phyloP scores from a whole-genome alignment of 1,140 invertebrate genomes.

The Lordiphosa collinella region DNA sequence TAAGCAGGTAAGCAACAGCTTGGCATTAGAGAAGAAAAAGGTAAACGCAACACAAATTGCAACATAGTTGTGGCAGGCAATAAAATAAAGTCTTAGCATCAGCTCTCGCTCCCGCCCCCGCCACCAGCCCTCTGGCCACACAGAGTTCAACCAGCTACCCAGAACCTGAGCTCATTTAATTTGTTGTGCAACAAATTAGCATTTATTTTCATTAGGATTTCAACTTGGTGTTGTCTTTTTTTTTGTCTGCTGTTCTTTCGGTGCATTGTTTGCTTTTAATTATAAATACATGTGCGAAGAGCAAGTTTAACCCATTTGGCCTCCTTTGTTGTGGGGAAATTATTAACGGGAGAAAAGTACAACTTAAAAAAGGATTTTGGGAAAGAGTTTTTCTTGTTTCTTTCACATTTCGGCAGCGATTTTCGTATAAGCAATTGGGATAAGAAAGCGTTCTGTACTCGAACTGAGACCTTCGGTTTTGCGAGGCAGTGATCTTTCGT shows the following conservation, averaged over 20 bases:
- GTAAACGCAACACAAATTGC: slow-evolving; percentile 40
- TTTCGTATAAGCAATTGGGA: too few relatives aligned
- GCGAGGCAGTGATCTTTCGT: too few relatives aligned
- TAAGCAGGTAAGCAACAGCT: slow-evolving; percentile 56
- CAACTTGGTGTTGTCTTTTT: slow-evolving; percentile 34
- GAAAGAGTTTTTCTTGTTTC: too few relatives aligned
- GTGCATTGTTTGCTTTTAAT: slow-evolving; percentile 58
- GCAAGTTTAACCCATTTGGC: slow-evolving; percentile 11
- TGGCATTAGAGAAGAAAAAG: slow-evolving; percentile 49
- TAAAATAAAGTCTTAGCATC: slow-evolving; percentile 71
- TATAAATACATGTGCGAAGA: slow-evolving; percentile 39
- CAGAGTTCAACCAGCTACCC: slow-evolving; percentile 1
- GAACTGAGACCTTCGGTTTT: too few relatives aligned
- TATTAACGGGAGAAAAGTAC: too few relatives aligned
- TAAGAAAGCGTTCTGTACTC: too few relatives aligned
- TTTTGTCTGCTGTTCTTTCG: slow-evolving; percentile 25
- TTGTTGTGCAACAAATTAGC: slow-evolving; percentile 76
- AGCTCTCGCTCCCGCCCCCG: neutral
- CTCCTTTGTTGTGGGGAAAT: too few relatives aligned
- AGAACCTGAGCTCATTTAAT: slow-evolving; percentile 58
- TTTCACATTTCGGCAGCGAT: too few relatives aligned
- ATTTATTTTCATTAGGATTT: slow-evolving; percentile 70
- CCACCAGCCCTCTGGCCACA: neutral
- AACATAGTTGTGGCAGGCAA: slow-evolving; percentile 70
- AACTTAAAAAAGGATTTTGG: neutral